Evolutionary conservation across 2,113 vertebrate species (phyloP), one percentile per base, ranked within the genome.

Genomic region (Microcebus ravelobensis): DNA sequence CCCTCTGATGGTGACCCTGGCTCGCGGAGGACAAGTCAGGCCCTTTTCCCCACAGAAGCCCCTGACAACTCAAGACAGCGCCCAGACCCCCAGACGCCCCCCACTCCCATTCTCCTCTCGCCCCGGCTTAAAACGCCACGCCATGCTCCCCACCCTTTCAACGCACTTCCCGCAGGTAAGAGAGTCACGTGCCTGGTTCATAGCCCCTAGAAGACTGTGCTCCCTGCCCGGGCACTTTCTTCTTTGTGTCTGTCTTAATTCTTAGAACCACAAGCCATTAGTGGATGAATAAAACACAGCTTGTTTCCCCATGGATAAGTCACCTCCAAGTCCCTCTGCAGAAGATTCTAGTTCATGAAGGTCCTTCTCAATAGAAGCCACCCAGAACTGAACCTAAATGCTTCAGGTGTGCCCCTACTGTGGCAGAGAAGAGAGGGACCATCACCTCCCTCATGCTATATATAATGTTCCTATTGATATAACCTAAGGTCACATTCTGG

Each of bases 111-210:
- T 27, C 13, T 23, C 48, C 17, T 59, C 81, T 81, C 25, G 18
- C 25, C 25, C 42, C 23, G 21, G 14, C 29, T 81, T 61, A 67
- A 61, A 67, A 25, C 1, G 59, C 34, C 27, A 12, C 4, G 11
- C 13, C 61, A 0, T 13, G 12, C 25, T 12, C 3, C 23, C 36
- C 25, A 3, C 11, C 57, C 17, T 6, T 5, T 6, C 52, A 31
- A n/a, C 6, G 23, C n/a, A 15, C 18, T 39, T 36, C 73, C 50
- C 36, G 34, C 21, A 23, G 5, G 6, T 17, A 4, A 6, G 14
- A 57, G 70, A 52, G 27, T 20, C 57, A 7, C 6, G 0, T 3
- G 8, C 84, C 92, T 36, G 48, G 9, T 34, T 17, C 34, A 39
- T 36, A 3, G 29, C 9, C 52, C 55, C 74, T 9, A 45, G 45